phyloP scores from a whole-genome alignment of 1,140 invertebrate genomes.

The Rhynchophorus ferrugineus region DNA sequence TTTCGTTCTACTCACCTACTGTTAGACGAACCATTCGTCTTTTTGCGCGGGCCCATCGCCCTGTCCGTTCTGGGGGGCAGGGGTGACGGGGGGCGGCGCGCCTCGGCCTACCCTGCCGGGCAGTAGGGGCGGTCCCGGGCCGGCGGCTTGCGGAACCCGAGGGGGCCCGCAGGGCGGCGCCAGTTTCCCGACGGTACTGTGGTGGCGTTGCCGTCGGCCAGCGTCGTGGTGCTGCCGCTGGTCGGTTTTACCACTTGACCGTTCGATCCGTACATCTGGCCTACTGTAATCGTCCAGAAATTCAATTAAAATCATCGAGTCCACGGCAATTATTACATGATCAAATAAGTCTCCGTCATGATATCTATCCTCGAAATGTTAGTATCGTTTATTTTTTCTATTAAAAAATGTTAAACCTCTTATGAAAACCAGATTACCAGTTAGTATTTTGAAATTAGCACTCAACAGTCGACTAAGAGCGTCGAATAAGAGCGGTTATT shows the following conservation, averaged over 20 bases:
- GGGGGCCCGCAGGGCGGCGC: constrained; percentile 84
- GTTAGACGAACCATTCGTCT: constrained; percentile 65
- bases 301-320: too few species aligned
- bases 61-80: constrained; percentile 14
- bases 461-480: too few species aligned
- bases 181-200: constrained; percentile 74
- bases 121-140: constrained; percentile 63
- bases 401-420: too few species aligned
- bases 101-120: constrained; percentile 58
- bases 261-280: constrained; percentile 74
- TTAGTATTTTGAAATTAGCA: too few species aligned
- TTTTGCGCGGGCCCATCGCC: constrained; percentile 38
- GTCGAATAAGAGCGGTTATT: too few species aligned
- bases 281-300: constrained; percentile 66
- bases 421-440: too few species aligned
- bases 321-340: too few species aligned
- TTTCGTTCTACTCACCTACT: constrained; percentile 47
- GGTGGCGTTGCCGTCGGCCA: constrained; percentile 43
- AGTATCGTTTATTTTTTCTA: too few species aligned
- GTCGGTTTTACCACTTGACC: constrained; percentile 56
- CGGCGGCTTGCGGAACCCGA: constrained; percentile 58
- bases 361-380: too few species aligned
- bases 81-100: constrained; percentile 30
- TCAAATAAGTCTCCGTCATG: too few species aligned
- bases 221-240: constrained; percentile 48